Conservation (phyloP, 2,888 invertebrate genomes). For the Drosophila infuscata region DNA sequence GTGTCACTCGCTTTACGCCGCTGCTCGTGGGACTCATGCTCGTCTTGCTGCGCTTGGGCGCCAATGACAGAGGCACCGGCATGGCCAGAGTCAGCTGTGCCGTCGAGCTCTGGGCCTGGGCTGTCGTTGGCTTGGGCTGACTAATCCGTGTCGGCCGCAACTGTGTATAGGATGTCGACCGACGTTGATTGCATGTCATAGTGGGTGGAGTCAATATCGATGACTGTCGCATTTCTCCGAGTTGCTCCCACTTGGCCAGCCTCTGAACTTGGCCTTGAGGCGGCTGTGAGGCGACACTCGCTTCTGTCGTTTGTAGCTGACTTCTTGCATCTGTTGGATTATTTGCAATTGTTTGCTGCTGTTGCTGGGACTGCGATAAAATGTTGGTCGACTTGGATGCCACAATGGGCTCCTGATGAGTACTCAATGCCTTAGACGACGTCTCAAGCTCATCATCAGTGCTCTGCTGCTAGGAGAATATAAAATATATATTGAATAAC, state of each 20-base stretch:
- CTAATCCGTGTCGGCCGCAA: conserved; percentile 62
- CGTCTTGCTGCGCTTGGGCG: conserved; percentile 82
- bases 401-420: neutral
- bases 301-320: neutral
- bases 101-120: conserved; percentile 67
- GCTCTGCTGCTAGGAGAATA: neutral
- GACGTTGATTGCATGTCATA: conserved; percentile 68
- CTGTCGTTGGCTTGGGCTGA: conserved; percentile 67
- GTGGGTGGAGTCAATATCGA: conserved; percentile 48
- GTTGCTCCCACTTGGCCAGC: neutral
- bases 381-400: neutral
- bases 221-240: neutral
- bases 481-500: neutral
- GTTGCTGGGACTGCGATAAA: neutral
- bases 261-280: neutral
- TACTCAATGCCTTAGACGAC: neutral
- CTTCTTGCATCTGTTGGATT: neutral
- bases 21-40: conserved; percentile 85
- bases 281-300: neutral
- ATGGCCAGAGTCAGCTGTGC: conserved; percentile 64
- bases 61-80: conserved; percentile 70
- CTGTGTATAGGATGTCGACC: conserved; percentile 84
- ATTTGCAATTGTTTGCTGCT: neutral
- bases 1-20: conserved; percentile 86
- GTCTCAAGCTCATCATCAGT: neutral